Conservation (phyloP, 2,888 invertebrate genomes). For the Agrenia bidenticulata region DNA sequence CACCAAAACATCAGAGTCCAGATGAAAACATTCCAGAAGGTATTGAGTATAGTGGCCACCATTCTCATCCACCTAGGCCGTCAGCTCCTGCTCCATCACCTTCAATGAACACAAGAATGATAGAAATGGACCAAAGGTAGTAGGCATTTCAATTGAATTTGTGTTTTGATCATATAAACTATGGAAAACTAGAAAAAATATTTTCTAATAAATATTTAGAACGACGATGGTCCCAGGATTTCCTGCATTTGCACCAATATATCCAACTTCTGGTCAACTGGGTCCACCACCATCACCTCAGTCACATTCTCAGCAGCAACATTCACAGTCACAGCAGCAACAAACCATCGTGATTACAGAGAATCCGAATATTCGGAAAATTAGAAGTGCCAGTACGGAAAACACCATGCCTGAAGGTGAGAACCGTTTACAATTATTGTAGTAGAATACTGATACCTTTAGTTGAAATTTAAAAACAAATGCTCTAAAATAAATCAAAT, state of each 20-base stretch:
- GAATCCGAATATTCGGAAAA: constrained; percentile 53
- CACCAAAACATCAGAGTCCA: constrained; percentile 49
- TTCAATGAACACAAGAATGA: constrained; percentile 49
- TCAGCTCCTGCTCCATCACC: constrained; percentile 52
- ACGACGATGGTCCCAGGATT: constrained; percentile 50
- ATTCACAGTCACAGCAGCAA: constrained; percentile 45
- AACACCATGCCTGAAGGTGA: constrained; percentile 53
- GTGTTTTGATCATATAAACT: neutral
- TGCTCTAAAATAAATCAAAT: constrained; percentile 52
- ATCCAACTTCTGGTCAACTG: constrained; percentile 54
- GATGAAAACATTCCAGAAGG: constrained; percentile 51
- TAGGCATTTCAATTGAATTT: neutral
- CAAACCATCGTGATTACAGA: constrained; percentile 53
- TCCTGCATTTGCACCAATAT: constrained; percentile 50
- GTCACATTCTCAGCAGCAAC: constrained; percentile 56
- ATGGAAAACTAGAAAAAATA: neutral
- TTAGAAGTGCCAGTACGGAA: constrained; percentile 53
- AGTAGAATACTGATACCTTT: neutral
- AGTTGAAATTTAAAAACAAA: neutral
- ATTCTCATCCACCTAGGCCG: constrained; percentile 46
- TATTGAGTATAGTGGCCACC: constrained; percentile 49
- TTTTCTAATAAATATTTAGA: constrained; percentile 31
- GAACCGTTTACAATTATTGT: no score
- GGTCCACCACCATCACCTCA: constrained; percentile 62
- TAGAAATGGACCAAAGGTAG: constrained; percentile 52